Conservation (phyloP, 1,140 invertebrate species). For the Atta texana region DNA sequence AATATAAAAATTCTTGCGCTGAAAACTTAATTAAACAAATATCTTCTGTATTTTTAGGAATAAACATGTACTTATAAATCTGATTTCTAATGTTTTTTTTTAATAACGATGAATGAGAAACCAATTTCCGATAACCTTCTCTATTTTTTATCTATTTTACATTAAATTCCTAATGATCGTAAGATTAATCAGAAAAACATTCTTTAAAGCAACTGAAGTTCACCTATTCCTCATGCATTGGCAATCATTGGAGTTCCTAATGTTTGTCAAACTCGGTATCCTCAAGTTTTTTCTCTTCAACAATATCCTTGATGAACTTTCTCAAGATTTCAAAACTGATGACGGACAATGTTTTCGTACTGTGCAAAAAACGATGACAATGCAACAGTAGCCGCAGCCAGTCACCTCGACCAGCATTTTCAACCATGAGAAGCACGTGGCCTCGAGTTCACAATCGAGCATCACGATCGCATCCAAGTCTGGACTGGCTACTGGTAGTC, state of each 20-base stretch:
- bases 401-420: constrained; percentile 92
- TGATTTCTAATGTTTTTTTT: neutral
- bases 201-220: neutral
- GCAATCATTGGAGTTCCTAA: neutral
- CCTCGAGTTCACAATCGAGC: constrained; percentile 89
- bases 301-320: neutral
- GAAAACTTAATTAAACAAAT: neutral
- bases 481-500: too few species aligned
- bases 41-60: neutral
- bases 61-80: neutral
- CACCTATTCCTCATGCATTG: neutral
- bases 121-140: neutral
- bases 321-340: neutral
- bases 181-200: neutral
- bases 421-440: constrained; percentile 92
- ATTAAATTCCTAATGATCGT: neutral
- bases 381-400: constrained; percentile 94
- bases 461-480: constrained; percentile 92
- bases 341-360: neutral
- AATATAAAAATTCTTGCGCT: too few species aligned
- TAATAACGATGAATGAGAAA: neutral
- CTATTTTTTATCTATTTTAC: neutral
- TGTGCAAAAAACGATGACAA: constrained; percentile 90
- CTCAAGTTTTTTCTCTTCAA: neutral
- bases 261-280: neutral